Conservation (phyloP, 2,113 vertebrate genomes). For the Copsychus sechellarum region DNA sequence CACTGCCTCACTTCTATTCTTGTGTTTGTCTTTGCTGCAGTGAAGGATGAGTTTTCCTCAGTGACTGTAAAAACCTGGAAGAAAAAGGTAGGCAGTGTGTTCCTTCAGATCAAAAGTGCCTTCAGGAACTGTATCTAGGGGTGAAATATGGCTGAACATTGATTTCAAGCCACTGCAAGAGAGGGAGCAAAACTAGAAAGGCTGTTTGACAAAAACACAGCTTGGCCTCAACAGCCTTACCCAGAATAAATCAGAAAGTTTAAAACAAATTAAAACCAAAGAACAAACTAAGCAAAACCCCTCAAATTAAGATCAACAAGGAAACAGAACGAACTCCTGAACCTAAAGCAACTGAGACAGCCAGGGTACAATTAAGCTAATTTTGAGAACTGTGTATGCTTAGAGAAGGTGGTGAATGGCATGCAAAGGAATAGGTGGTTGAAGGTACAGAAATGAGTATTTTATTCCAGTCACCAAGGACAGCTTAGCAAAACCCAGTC, state of each 20-base stretch:
- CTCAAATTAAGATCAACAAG: not conserved
- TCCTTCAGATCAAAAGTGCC: not conserved
- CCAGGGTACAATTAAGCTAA: not conserved
- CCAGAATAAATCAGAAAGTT: not conserved
- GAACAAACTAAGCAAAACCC: not conserved
- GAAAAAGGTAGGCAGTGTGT: not conserved
- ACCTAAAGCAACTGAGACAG: not conserved
- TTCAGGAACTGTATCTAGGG: not conserved
- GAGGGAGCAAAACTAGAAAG: not conserved
- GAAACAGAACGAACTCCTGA: not conserved
- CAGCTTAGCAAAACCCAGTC: not conserved
- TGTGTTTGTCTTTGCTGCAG: slow-evolving; percentile 14
- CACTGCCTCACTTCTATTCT: not conserved
- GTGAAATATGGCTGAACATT: not conserved
- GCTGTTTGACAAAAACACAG: not conserved
- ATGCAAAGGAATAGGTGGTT: not conserved
- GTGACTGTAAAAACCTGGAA: not conserved
- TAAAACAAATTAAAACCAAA: not conserved
- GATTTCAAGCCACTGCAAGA: not conserved
- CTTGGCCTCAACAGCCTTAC: not conserved
- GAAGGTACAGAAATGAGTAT: not conserved
- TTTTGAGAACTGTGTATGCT: not conserved
- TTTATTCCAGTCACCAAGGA: not conserved
- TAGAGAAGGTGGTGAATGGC: not conserved
- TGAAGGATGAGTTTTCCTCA: not conserved